Base-by-base conservation (phyloP, 1,140 invertebrate species). In the Nilaparvata lugens region DNA sequence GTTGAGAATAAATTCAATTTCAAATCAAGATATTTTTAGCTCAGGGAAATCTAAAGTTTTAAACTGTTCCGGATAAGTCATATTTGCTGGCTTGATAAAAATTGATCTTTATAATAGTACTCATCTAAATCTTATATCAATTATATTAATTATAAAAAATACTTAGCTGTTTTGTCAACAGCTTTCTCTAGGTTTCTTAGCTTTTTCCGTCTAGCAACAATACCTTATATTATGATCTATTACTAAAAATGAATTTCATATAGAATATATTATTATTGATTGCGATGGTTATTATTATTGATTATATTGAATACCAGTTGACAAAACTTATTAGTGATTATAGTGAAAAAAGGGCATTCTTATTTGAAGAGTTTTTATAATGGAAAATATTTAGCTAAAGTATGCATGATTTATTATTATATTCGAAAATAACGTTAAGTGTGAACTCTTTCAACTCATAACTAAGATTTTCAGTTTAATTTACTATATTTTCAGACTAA, bases 331-430 rank as follows among this genome's bases (percentile, higher is more conserved):
- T 48, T 48, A 48, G 45, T 48, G 21, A 48, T 48, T 48, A 48
- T 48, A 48, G 45, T 48, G 45, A 48, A 48, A 48, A 48, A 48
- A 48, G 45, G 45, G 45, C 45, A 48, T 48, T 48, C 45, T 48
- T 48, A 48, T 23, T 48, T 48, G 16, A 48, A 48, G 45, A 48
- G 16, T 48, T 19, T 48, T 48, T 48, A 48, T 48, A 48, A 48
- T 48, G 21, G 31, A 48, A 48, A 48, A 48, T 48, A 48, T 48
- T 48, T 48, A 48, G 45, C 45, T 19, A 19, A 48, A 23, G 21
- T 48, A 48, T 48, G 45, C 45, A 48, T 48, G 45, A 23, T 48
- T 23, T 48, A 48, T 48, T 19, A 19, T 48, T 48, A 48, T 19
- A 48, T 35, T 35, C 13, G 31, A 35, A 9, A 35, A 35, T 35